These are phyloP conservation scores for Pectinophora gossypiella DNA, from an alignment of 1,140 invertebrate genomes.

Conservation along the genomic window DNA sequence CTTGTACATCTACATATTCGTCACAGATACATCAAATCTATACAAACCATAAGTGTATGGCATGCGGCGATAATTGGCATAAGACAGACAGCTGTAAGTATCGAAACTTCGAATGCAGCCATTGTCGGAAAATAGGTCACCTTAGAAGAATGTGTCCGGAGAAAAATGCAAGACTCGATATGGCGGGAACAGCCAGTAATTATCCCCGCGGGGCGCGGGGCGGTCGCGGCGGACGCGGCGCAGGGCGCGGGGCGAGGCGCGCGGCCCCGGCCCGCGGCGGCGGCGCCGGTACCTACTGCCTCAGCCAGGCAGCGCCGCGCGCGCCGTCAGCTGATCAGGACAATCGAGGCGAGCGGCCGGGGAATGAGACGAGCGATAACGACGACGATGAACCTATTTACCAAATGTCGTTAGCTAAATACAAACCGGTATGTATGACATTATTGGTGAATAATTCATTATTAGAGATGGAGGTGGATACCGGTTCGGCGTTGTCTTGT, in stretches of 20 bases:
- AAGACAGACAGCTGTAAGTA: slow-evolving; percentile 1
- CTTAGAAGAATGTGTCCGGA: slow-evolving; percentile 5
- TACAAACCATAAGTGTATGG: not conserved
- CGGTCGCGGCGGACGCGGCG: not conserved
- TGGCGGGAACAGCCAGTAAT: not conserved
- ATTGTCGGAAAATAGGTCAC: not conserved
- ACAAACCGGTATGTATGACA: slow-evolving; percentile 8
- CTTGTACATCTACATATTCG: not conserved
- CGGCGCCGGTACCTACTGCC: not conserved
- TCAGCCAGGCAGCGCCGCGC: not conserved
- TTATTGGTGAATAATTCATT: not conserved
- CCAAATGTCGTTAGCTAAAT: slow-evolving; percentile 3
- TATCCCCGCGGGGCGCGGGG: not conserved
- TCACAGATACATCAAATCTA: not conserved
- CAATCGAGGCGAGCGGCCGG: not conserved
- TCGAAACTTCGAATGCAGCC: not conserved
- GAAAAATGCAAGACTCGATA: not conserved
- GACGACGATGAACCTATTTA: slow-evolving; percentile 3
- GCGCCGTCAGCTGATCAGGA: not conserved
- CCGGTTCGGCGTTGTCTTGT: slow-evolving; percentile 9
- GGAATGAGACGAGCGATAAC: not conserved
- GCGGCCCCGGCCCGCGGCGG: not conserved
- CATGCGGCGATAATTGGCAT: not conserved
- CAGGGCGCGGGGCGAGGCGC: not conserved
- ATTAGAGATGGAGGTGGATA: slow-evolving; percentile 7